phyloP scores from a whole-genome alignment of 2,888 invertebrate genomes.

The Mycalesis mineus region DNA sequence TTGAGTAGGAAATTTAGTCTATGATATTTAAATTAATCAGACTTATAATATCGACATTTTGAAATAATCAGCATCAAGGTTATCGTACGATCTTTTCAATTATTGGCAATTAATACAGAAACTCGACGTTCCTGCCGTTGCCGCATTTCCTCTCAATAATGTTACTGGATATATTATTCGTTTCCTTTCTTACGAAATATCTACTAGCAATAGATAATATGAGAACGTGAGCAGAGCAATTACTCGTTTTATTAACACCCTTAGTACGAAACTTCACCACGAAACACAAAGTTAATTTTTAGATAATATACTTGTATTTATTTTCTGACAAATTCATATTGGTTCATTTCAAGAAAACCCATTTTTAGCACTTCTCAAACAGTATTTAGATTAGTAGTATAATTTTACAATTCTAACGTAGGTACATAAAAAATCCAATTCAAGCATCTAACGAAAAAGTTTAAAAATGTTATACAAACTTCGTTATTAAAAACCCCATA shows the following conservation, averaged over 20 bases:
- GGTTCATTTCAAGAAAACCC: too few relatives aligned
- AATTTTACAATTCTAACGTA: too few relatives aligned
- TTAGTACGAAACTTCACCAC: not conserved
- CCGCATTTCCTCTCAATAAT: slow-evolving; percentile 31
- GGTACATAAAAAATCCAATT: too few relatives aligned
- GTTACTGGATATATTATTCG: slow-evolving; percentile 28
- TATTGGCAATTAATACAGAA: slow-evolving; percentile 11
- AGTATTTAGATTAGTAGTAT: too few relatives aligned
- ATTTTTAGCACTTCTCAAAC: too few relatives aligned
- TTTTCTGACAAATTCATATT: too few relatives aligned
- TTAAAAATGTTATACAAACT: too few relatives aligned
- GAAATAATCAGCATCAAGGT: slow-evolving; percentile 1
- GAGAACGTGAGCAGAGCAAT: slow-evolving; percentile 19
- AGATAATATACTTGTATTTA: too few relatives aligned
- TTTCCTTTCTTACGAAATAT: slow-evolving; percentile 32
- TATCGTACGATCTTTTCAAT: slow-evolving; percentile 1
- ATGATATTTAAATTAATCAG: not conserved
- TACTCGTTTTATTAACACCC: not conserved
- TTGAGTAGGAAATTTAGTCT: too few relatives aligned
- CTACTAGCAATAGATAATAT: slow-evolving; percentile 14
- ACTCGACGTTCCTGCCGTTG: slow-evolving; percentile 20
- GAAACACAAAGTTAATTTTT: too few relatives aligned
- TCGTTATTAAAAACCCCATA: too few relatives aligned
- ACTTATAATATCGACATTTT: not conserved
- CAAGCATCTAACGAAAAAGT: too few relatives aligned